Evolutionary conservation across 2,113 vertebrate genomes (phyloP), one percentile per base, ranked within the genome.

Genomic region (Tupaia tana): DNA sequence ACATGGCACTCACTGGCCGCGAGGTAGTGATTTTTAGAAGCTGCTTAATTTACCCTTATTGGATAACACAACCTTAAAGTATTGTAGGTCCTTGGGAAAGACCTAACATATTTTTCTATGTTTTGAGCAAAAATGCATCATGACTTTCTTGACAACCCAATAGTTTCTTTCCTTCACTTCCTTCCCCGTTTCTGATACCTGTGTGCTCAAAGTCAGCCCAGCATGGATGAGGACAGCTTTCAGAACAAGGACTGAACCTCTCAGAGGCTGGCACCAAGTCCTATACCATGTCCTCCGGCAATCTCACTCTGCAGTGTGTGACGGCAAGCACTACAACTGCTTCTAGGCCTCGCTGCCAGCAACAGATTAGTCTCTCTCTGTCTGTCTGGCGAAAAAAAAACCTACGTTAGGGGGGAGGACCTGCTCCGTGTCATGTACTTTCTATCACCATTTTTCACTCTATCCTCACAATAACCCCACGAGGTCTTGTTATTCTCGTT

Each of bases 211-310:
- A 79, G 79, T 70, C 83, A 74, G 63, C 31, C 71, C 29, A 6
- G 69, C 7, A 69, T 52, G 25, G 56, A 34, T 0, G 4, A 78
- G 31, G 3, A n/a, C 9, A n/a, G 56, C 22, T 64, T 75, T 66
- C 59, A 13, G 9, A 77, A 59, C 4, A 14, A 58, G 7, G 31
- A 18, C 52, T 0, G 11, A 12, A 61, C 54, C n/a, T 75, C 31
- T 58, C 16, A 20, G n/a, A 63, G 61, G 59, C 27, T 78, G 52
- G 31, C 25, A 67, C 31, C 22, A 1, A 31, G 22, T 71, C 58
- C 25, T 6, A 58, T 20, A 54, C 69, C 12, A 0, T 0, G 6
- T 19, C 7, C 74, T 43, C 52, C 56, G 14, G 2, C 0, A 34
- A 4, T 56, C 73, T 69, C 64, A 31, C 2, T 22, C 24, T 22